These are phyloP conservation scores for Chironomus tepperi DNA, from an alignment of 1,140 invertebrate genomes.

Conservation along the genomic window DNA sequence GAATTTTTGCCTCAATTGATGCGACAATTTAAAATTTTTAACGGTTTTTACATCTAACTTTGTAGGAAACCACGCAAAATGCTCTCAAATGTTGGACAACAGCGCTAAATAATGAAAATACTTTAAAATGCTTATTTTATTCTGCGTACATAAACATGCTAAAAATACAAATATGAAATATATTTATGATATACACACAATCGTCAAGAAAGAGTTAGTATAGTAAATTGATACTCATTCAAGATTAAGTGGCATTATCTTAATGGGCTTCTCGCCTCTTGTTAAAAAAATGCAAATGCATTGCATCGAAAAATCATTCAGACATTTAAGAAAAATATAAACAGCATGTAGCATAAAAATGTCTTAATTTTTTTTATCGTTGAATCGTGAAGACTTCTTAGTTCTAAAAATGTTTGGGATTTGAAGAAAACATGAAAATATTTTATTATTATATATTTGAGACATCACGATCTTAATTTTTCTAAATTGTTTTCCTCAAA, in stretches of 20 bases:
- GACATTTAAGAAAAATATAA: background rate
- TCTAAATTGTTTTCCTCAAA: background rate
- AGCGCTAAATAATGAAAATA: too few species aligned
- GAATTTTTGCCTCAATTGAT: too few species aligned
- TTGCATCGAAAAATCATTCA: background rate
- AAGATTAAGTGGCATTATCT: slow-evolving; percentile 13
- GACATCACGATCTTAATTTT: slow-evolving; percentile 1
- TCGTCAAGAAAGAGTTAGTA: background rate
- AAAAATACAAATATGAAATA: too few species aligned
- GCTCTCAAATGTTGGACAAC: too few species aligned
- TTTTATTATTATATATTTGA: background rate
- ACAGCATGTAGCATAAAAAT: background rate
- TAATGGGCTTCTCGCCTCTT: background rate
- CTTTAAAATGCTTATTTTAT: too few species aligned
- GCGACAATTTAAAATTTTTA: too few species aligned
- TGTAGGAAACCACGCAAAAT: too few species aligned
- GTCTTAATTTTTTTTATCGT: slow-evolving; percentile 7
- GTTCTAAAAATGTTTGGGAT: background rate
- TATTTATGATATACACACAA: too few species aligned
- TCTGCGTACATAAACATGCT: too few species aligned
- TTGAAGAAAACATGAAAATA: too few species aligned
- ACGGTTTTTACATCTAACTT: too few species aligned
- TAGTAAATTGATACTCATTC: background rate
- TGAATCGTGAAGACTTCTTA: background rate
- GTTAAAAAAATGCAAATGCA: background rate